Percentiles rank a stretch among this genome's conserved stretches.
Evolutionary conservation across 2,797 vertebrate genomes (phyloP).

Genomic region (Chaunax sp.): DNA sequence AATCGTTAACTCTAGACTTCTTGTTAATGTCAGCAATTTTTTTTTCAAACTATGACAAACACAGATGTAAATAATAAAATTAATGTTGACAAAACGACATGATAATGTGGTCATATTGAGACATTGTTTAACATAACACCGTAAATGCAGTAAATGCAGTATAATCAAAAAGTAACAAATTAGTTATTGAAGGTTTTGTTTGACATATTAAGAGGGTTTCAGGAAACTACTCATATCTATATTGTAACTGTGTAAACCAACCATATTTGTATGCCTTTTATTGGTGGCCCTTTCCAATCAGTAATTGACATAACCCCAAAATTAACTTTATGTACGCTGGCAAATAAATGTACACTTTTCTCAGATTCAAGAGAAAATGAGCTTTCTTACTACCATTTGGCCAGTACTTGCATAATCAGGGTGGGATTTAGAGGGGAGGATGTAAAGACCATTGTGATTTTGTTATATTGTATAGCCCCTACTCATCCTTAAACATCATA

Average conservation of each 20-base stretch:
- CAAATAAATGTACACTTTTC: neutral
- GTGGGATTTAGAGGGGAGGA: neutral
- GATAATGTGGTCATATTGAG: neutral
- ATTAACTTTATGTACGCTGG: no score
- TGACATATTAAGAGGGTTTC: neutral
- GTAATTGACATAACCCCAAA: no score
- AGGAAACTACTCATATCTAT: neutral
- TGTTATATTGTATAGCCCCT: neutral
- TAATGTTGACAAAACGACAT: neutral
- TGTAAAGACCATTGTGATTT: neutral
- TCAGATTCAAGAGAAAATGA: neutral
- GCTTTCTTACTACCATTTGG: neutral
- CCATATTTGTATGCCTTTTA: no score
- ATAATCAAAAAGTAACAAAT: neutral
- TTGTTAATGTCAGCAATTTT: neutral
- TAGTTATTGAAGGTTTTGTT: neutral
- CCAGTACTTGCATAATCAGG: conserved; percentile 18
- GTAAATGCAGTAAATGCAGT: neutral
- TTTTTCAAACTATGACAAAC: neutral
- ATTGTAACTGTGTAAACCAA: neutral
- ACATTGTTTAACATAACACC: neutral
- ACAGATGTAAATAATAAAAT: neutral
- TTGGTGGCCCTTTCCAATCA: no score
- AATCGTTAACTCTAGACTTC: neutral
- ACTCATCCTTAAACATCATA: neutral